Base-by-base conservation (phyloP, 2,113 vertebrate species). In the Grantiella picta region DNA sequence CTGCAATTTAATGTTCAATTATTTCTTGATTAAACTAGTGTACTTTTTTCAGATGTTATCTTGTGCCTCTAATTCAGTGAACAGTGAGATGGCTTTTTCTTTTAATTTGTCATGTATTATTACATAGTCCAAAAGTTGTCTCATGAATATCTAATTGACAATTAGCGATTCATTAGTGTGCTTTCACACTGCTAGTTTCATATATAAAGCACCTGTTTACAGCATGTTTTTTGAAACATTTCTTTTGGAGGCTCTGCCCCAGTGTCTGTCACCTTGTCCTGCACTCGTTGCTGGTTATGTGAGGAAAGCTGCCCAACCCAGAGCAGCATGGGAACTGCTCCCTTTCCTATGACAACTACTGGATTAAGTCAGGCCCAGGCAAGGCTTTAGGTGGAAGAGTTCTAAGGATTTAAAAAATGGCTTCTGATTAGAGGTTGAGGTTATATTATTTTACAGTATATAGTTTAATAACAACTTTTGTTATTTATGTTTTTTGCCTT, bases 1-100 rank as follows among this genome's bases (percentile, higher is more conserved):
- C 29, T 77, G 66, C 82, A 95, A 61, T 80, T 79, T 80, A 79
- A 76, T 87, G 57, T 76, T 89, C 70, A 71, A 78, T 91, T 95
- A 69, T 84, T 89, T 92, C 69, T 81, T 86, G 69, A 91, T 89
- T 90, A 59, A 91, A 36, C 49, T 65, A 15, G 40, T 65, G 36
- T 65, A 24, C 22, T 87, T 94, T 53, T 31, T 80, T 90, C 40
- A 91, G 87, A 44, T 70, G 33, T 6, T 85, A 66, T 80, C 79
- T 86, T 73, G 38, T 80, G 52, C 68, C 42, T 85, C 18, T 87
- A 50, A 81, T 66, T 86, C 44, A 47, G 42, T 38, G 63, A 87
- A 40, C 17, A 57, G 47, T 47, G 70, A 90, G 29, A 56, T 54
- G 21, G 3, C 31, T 75, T 66, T 77, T 63, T 73, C 75, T 91